Base-by-base conservation (phyloP, 1,140 invertebrate species). In the Eriocheir sinensis region DNA sequence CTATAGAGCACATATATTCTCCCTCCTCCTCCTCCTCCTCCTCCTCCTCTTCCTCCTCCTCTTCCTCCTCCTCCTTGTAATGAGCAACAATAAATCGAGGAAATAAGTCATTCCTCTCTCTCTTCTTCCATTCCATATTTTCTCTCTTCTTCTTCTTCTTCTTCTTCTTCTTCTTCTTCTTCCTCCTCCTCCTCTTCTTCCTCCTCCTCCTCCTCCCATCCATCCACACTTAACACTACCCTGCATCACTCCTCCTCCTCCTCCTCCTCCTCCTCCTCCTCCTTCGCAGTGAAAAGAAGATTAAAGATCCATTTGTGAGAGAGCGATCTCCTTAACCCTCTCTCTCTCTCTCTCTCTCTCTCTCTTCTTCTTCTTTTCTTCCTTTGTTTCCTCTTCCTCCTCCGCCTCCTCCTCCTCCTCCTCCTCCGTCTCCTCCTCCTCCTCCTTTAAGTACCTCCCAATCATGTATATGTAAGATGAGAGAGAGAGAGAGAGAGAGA, bases 251-350 rank as follows among this genome's bases (percentile, higher is more conserved):
- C 36, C 36, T 86, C 30, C 41, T 41, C 83, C 41, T 41, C 34
- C 41, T 41, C 81, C 83, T 86, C 83, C 83, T 86, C 83, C 83
- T 86, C 83, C 83, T 86, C 83, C 83, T 86, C 83, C 83, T 86
- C 83, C 83, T 86, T 34, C 83, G 12, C 21, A 53, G 12, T 53
- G 48, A 17, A 17, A 53, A 17, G 12, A 53, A 17, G 12, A 53
- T 53, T 53, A 21, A 17, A 53, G 48, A 17, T 53, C 8, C 21
- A 2, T 2, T 53, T 3, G 2, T 53, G 12, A 17, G 21, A 17
- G 1, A 17, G 2, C 21, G 48, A 3, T 53, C 21, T 21, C 8
- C 21, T 12, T 9, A 12, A 1, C 48, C 21, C 8, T 53, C 48
- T 53, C 48, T 53, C 2, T 53, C 8, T 53, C 8, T 9, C 48